Conservation (phyloP, 2,888 invertebrate genomes). For the Eremobia ochroleuca region DNA sequence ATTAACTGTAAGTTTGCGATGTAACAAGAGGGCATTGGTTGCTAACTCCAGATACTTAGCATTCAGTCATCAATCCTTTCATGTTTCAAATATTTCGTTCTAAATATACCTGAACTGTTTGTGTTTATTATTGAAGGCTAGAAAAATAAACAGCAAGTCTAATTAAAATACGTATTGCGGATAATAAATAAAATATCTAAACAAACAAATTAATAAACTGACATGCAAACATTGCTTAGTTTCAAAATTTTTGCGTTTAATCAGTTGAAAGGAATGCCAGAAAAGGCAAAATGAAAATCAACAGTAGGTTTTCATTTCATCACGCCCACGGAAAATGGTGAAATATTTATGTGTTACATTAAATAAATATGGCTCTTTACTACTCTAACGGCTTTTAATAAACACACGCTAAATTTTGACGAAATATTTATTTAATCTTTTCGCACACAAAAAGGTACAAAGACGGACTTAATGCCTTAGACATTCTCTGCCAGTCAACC, state of each 20-base stretch:
- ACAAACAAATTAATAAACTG: conserved; percentile 18
- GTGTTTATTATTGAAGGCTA: conserved; percentile 15
- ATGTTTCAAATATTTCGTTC: not conserved
- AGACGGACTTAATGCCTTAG: no score
- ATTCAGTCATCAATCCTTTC: not conserved
- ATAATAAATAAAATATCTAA: conserved; percentile 25
- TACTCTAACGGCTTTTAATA: conserved; percentile 38
- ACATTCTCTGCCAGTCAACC: no score
- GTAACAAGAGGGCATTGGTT: not conserved
- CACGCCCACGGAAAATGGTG: conserved; percentile 30
- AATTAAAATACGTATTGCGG: conserved; percentile 21
- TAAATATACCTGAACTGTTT: conserved; percentile 1
- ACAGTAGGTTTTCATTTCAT: conserved; percentile 35
- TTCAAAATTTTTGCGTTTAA: not conserved
- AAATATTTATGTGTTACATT: conserved; percentile 49
- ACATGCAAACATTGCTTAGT: conserved; percentile 12
- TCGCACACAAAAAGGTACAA: no score
- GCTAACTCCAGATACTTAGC: not conserved
- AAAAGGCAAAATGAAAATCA: conserved; percentile 50
- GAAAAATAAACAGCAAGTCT: not conserved
- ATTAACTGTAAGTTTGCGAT: not conserved
- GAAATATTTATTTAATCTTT: no score
- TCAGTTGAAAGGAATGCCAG: conserved; percentile 33
- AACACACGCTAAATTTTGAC: conserved; percentile 56
- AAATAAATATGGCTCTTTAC: conserved; percentile 59